Evolutionary conservation across 2,113 vertebrate species (phyloP).

Genomic region (Chascanopsetta lugubris): DNA sequence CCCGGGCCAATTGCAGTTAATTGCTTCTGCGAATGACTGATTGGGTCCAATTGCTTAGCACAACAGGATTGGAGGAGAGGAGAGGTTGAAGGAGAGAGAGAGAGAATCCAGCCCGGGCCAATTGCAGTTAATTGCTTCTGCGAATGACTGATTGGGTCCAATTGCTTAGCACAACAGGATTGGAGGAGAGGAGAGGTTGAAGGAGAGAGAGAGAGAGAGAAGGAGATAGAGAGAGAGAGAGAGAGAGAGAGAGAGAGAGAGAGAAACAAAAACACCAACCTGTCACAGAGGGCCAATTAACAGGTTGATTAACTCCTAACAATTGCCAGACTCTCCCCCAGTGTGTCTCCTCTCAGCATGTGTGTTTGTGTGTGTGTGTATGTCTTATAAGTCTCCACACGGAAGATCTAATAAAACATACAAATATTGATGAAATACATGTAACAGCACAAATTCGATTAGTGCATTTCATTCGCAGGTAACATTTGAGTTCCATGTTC

Average conservation of each 20-base stretch:
- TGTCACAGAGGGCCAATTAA: conserved; percentile 64
- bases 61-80: conserved; percentile 35
- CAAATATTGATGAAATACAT: not conserved
- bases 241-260: conserved; percentile 6
- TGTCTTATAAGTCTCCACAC: not conserved
- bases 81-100: conserved; percentile 32
- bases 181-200: conserved; percentile 36
- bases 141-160: conserved; percentile 63
- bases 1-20: conserved; percentile 58
- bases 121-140: conserved; percentile 64
- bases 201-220: conserved; percentile 15
- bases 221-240: conserved; percentile 4
- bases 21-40: conserved; percentile 66
- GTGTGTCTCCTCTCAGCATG: conserved; percentile 28
- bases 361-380: not conserved
- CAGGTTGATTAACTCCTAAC: conserved; percentile 62
- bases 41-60: conserved; percentile 53
- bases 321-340: conserved; percentile 22
- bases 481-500: not conserved
- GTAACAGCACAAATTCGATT: not conserved
- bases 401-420: not conserved
- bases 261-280: conserved; percentile 65
- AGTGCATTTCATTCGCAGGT: not conserved
- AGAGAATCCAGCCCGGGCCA: conserved; percentile 45
- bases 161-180: conserved; percentile 44